Percentiles rank a stretch among this genome's conserved stretches.
phyloP scores from a whole-genome alignment of 2,888 invertebrate genomes.

The Calliphora vomitoria region DNA sequence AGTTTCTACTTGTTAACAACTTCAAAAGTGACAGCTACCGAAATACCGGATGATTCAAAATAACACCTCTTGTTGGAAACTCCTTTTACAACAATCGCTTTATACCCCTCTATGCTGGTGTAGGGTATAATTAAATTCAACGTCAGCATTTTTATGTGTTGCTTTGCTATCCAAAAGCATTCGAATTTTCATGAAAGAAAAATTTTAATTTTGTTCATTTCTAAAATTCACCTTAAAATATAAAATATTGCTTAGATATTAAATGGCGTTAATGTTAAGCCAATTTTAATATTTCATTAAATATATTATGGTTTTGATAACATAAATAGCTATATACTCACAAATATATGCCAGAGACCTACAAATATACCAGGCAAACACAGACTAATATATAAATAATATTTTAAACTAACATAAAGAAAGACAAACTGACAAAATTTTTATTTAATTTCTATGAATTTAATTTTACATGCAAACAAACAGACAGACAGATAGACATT shows the following conservation, averaged over 20 bases:
- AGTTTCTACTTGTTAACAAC: too few species aligned
- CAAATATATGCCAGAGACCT: not conserved
- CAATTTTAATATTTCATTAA: not conserved
- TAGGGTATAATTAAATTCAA: too few species aligned
- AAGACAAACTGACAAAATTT: slow-evolving; percentile 27
- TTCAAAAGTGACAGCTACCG: too few species aligned
- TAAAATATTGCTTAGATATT: not conserved
- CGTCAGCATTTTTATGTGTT: too few species aligned
- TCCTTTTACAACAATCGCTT: too few species aligned
- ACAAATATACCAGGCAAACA: not conserved
- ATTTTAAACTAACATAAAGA: slow-evolving; percentile 1
- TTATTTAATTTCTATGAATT: slow-evolving; percentile 36
- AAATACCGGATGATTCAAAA: too few species aligned
- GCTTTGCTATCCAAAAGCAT: too few species aligned
- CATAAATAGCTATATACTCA: too few species aligned
- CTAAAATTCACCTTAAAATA: not conserved
- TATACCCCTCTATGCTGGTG: too few species aligned
- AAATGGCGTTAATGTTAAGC: slow-evolving; percentile 15
- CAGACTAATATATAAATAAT: not conserved
- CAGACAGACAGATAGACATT: not conserved
- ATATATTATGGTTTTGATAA: not conserved
- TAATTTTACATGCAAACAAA: slow-evolving; percentile 1
- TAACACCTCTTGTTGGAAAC: too few species aligned
- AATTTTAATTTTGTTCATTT: too few species aligned
- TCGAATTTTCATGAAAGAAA: too few species aligned